Evolutionary conservation across 2,113 vertebrate species (phyloP).

Genomic region (Neotragus moschatus): DNA sequence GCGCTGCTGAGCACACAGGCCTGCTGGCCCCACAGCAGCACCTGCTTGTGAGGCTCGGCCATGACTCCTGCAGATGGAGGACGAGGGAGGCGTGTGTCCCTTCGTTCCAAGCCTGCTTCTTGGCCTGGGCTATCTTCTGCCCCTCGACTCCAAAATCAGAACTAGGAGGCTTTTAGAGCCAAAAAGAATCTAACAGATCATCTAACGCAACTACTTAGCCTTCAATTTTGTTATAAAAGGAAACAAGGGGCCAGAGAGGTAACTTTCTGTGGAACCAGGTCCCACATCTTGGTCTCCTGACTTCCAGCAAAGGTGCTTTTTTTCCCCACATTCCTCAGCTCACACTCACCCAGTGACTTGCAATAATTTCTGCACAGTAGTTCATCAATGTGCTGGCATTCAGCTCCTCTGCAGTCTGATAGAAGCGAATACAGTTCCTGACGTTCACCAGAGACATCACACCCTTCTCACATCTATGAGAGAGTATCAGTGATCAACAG

Average conservation of each 20-base stretch:
- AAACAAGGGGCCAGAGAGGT: background rate
- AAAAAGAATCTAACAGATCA: background rate
- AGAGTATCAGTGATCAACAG: background rate
- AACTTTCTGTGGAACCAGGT: background rate
- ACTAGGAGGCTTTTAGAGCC: background rate
- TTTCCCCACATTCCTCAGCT: no score
- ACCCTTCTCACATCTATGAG: conserved; percentile 94
- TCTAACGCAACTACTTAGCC: background rate
- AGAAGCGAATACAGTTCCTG: conserved; percentile 98
- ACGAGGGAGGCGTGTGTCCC: background rate
- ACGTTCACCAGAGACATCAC: conserved; percentile 98
- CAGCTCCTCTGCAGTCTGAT: conserved; percentile 97
- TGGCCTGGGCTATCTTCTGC: background rate
- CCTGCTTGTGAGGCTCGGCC: background rate
- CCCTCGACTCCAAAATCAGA: background rate
- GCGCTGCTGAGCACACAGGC: background rate
- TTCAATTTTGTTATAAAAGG: background rate
- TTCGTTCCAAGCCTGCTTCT: background rate
- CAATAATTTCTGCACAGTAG: conserved; percentile 98
- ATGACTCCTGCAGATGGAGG: background rate
- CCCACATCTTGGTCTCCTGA: background rate
- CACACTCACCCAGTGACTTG: conserved; percentile 96
- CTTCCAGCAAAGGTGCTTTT: background rate
- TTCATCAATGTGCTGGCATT: conserved; percentile 93
- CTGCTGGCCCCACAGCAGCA: no score